Base-by-base conservation (phyloP, 2,113 vertebrate species). In the Hydrochoerus hydrochaeris region DNA sequence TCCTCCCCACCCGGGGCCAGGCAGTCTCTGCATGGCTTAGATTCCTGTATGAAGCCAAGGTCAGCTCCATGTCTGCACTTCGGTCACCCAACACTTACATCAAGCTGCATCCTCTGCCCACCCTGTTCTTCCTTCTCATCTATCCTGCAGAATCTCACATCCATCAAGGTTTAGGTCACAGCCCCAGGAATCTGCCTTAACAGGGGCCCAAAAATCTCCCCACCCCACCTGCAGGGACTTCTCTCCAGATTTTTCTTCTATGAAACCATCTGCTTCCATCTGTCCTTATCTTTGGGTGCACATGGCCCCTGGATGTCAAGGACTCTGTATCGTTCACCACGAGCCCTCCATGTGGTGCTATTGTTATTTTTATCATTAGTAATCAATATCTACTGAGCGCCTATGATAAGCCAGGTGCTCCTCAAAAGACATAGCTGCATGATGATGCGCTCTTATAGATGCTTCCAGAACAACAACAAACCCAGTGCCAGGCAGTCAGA, bases 61-160 rank as follows among this genome's bases (percentile, higher is more conserved):
- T 9, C 26, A 6, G 20, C 7, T 5, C 26, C 1, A 0, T 0
- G 17, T 3, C 65, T 44, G 13, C 30, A 60, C 30, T 26, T 32
- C 4, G 7, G 82, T 46, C 57, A 35, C 83, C 38, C 60, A 1
- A 32, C 28, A 9, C 22, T 58, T 6, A 17, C 20, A 20, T 3
- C 11, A 0, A 1, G 1, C 32, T 12, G 2, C 1, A 28, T 57
- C 28, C 62, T 88, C 30, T 14, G 8, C 35, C 35, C 13, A 0
- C 9, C 0, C 9, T 14, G 1, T 26, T 20, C 0, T 1, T n/a
- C 32, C 60, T 35, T 73, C 19, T 62, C 13, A 5, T 0, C 19
- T 7, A 2, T 49, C n/a, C 7, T 0, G 38, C 19, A 32, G 12
- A 20, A 17, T 26, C n/a, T 52, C 71, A 63, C 14, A 10, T 26